These are phyloP conservation scores for Pseudomyrmex gracilis DNA, from an alignment of 1,140 invertebrate species.

Conservation along the genomic window DNA sequence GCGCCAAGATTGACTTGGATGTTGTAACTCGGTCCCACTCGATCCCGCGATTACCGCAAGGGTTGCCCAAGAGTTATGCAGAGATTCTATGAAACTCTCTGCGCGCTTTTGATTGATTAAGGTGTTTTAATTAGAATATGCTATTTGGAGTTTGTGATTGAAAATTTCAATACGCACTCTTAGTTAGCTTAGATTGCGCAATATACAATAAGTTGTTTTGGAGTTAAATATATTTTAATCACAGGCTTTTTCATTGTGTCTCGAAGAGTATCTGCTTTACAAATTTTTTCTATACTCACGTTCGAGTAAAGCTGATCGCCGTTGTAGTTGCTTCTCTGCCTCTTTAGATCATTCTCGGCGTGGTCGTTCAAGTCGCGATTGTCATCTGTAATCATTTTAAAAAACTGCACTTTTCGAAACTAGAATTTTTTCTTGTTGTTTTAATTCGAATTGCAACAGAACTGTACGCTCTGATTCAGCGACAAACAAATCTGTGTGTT, in stretches of 20 bases:
- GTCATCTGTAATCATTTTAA: conserved; percentile 88
- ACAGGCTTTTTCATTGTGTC: neutral
- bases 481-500: neutral
- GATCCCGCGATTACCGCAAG: conserved; percentile 38
- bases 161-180: neutral
- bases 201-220: neutral
- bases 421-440: too few relatives aligned
- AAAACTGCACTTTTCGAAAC: conserved; percentile 10
- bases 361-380: conserved; percentile 94
- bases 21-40: conserved; percentile 24
- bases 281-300: conserved; percentile 87
- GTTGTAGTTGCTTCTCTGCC: conserved; percentile 94
- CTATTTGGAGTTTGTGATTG: neutral
- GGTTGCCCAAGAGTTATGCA: conserved; percentile 29
- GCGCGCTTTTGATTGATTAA: conserved; percentile 57
- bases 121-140: conserved; percentile 26
- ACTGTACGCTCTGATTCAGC: neutral
- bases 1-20: conserved; percentile 58
- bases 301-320: conserved; percentile 96
- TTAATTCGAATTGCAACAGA: neutral
- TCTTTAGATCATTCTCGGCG: conserved; percentile 93
- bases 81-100: conserved; percentile 45
- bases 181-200: neutral
- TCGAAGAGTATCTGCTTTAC: neutral
- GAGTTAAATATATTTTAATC: neutral